Evolutionary conservation across 2,797 vertebrate genomes (phyloP), one percentile per base, ranked within the genome.

Genomic region (Philypnodon macrostomus): DNA sequence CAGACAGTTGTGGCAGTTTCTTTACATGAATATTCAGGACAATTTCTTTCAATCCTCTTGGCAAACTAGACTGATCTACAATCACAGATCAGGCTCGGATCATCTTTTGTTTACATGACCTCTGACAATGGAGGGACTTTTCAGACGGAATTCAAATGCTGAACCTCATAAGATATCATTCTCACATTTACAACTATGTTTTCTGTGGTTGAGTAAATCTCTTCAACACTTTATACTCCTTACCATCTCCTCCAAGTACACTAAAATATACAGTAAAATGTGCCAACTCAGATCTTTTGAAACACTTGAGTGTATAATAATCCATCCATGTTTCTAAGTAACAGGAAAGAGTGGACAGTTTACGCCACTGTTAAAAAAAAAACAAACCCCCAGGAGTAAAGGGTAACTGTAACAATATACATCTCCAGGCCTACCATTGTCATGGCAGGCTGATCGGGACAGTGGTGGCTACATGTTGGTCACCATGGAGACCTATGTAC

Each of bases 201-300:
- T 29, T 33, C 21, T 23, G 54, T 46, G 57, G 16, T 71, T 67
- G 40, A 29, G 8, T 55, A 51, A 49, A n/a, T 45, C 56, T 17
- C 50, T 26, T 10, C 10, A 40, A 32, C 6, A 29, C 11, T 4
- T 10, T 29, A 3, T 23, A 3, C 21, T 23, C 21, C 21, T n/a
- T n/a, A n/a, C n/a, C n/a, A 23, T 37, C 29, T 53, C 66, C 55
- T 80, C 51, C 39, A 13, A 80, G 81, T 59, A 79, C 66, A 68
- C 78, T 74, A 72, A 85, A 84, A 85, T 82, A 68, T 81, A 83
- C 78, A 84, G 62, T 71, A 80, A 78, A 80, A 75, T 77, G 71
- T 73, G 70, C 63, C 70, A 17, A 55, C 45, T 71, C 40, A 42
- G 63, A 61, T 66, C 57, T 53, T 76, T 63, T 46, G 52, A 44